A percentile compares a stretch with the other conserved stretches of the same genome.
Conservation (phyloP, 1,140 invertebrate genomes). For the Oscheius sp. region DNA sequence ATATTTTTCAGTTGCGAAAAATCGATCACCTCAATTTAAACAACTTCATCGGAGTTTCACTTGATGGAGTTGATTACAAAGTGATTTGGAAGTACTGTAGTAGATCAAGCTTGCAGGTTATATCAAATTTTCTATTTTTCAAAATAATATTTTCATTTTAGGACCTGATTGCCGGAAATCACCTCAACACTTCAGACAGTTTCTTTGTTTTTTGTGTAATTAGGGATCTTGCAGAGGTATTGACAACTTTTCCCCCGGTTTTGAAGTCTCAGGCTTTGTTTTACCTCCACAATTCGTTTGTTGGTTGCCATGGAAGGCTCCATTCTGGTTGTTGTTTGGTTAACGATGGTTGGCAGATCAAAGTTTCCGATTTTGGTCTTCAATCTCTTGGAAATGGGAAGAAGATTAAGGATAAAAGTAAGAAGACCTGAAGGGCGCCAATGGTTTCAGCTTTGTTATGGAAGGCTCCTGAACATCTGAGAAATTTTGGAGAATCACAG, state of each 20-base stretch:
- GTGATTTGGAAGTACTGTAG: conserved; percentile 78
- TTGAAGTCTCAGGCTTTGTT: conserved; percentile 21
- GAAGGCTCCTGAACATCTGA: conserved; percentile 88
- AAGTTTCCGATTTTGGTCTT: conserved; percentile 42
- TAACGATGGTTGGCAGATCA: conserved; percentile 54
- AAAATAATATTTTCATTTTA: conserved; percentile 9
- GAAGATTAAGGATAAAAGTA: conserved; percentile 21
- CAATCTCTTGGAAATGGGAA: conserved; percentile 17
- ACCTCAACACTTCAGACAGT: conserved; percentile 85
- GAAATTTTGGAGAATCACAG: conserved; percentile 64
- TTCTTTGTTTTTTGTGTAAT: conserved; percentile 69
- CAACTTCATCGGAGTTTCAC: conserved; percentile 76
- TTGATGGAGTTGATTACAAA: conserved; percentile 69
- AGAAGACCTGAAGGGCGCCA: neutral
- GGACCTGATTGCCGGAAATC: neutral
- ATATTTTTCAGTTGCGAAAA: conserved; percentile 31
- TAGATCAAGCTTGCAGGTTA: conserved; percentile 66
- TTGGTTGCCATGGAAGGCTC: conserved; percentile 43
- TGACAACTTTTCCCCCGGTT: neutral
- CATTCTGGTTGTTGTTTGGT: conserved; percentile 39
- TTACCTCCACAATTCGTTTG: conserved; percentile 35
- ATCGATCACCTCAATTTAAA: conserved; percentile 56
- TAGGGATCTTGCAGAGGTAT: conserved; percentile 75
- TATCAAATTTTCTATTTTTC: neutral
- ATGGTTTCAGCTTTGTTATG: conserved; percentile 72